These are phyloP conservation scores for Pungitius pungitius DNA, from an alignment of 2,113 vertebrate genomes.

Conservation along the genomic window DNA sequence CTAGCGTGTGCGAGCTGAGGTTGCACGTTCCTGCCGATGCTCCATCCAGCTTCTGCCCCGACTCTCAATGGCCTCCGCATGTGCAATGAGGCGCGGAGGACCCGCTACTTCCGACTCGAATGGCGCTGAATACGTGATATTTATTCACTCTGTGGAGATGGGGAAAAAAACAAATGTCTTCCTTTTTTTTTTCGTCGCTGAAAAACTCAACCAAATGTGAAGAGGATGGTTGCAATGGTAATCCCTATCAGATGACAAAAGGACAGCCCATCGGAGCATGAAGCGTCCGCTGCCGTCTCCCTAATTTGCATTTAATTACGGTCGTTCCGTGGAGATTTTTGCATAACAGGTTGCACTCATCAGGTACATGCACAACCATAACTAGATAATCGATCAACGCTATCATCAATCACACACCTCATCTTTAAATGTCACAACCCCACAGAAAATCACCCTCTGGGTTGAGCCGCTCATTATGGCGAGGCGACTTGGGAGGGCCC, in stretches of 20 bases:
- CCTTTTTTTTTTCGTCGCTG: conserved; percentile 20
- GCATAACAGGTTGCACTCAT: conserved; percentile 71
- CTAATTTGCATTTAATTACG: conserved; percentile 77
- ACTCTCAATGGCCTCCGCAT: conserved; percentile 68
- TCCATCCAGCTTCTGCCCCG: conserved; percentile 62
- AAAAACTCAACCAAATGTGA: conserved; percentile 71
- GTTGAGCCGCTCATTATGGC: conserved; percentile 44
- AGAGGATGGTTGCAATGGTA: conserved; percentile 59
- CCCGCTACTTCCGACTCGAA: conserved; percentile 73
- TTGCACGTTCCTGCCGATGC: conserved; percentile 27
- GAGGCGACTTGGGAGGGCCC: conserved; percentile 41
- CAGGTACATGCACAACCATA: conserved; percentile 69
- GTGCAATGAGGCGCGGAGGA: conserved; percentile 73
- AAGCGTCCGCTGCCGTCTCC: conserved; percentile 46
- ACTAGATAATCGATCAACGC: conserved; percentile 74
- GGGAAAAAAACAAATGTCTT: too few species aligned
- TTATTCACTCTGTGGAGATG: conserved; percentile 66
- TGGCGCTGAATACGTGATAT: conserved; percentile 68
- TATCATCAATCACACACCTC: conserved; percentile 70
- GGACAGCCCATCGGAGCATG: conserved; percentile 47
- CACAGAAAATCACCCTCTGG: conserved; percentile 53
- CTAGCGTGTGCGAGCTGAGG: conserved; percentile 8
- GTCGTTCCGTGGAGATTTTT: conserved; percentile 52
- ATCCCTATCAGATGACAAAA: conserved; percentile 68
- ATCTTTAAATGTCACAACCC: conserved; percentile 68